These are phyloP conservation scores for Lucifuga dentata DNA, from an alignment of 2,113 vertebrate genomes.

Conservation along the genomic window DNA sequence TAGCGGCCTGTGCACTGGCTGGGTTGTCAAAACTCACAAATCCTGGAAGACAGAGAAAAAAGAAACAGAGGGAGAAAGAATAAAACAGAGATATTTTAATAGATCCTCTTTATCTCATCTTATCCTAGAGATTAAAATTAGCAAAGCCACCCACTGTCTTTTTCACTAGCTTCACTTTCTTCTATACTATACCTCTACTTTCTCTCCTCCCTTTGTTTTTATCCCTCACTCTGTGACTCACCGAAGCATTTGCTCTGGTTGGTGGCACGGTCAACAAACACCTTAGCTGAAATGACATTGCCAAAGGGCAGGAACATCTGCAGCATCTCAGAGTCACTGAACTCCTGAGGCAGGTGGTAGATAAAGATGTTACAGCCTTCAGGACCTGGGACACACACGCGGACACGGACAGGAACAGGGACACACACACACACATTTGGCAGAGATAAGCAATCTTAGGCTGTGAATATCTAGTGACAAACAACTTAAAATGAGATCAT, in stretches of 20 bases:
- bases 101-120: conserved; percentile 8
- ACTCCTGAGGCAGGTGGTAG: conserved; percentile 99
- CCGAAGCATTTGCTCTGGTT: conserved; percentile 99
- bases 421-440: conserved; percentile 39
- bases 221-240: conserved; percentile 72
- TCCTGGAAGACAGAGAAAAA: conserved; percentile 70
- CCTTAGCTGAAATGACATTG: conserved; percentile 98
- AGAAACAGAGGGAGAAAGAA: background rate
- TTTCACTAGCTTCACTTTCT: conserved; percentile 36
- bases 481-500: conserved; percentile 56
- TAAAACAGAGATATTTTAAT: conserved; percentile 4
- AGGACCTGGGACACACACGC: conserved; percentile 84
- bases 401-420: conserved; percentile 31
- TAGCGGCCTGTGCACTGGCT: conserved; percentile 90
- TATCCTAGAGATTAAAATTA: background rate
- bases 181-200: conserved; percentile 9
- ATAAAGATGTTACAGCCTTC: conserved; percentile 99
- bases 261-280: conserved; percentile 97
- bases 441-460: conserved; percentile 39
- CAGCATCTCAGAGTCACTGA: conserved; percentile 95
- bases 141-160: conserved; percentile 20
- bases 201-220: conserved; percentile 7
- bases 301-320: conserved; percentile 99
- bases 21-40: conserved; percentile 97
- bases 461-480: conserved; percentile 33